phyloP scores from a whole-genome alignment of 2,888 invertebrate species.

The Spisula subtruncata region DNA sequence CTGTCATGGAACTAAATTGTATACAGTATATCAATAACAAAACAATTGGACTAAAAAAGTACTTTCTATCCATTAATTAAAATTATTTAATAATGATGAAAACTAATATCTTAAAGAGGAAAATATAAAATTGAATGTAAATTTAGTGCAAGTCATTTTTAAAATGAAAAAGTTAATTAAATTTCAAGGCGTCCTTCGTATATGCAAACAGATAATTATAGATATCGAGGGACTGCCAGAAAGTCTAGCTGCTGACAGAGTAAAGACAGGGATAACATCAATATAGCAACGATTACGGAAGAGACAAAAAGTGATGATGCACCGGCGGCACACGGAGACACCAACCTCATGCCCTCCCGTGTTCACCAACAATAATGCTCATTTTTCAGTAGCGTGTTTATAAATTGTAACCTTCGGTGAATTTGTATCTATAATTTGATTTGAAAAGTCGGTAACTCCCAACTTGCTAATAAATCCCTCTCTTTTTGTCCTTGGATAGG shows the following conservation, averaged over 20 bases:
- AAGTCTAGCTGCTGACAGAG: background rate
- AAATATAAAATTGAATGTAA: background rate
- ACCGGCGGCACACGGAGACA: background rate
- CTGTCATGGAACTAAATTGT: background rate
- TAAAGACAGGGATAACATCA: background rate
- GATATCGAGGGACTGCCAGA: background rate
- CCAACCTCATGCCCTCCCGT: background rate
- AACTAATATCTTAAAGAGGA: background rate
- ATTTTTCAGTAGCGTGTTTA: conserved; percentile 1
- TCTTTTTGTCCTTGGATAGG: background rate
- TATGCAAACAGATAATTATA: background rate
- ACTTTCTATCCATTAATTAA: no score
- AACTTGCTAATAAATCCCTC: conserved; percentile 9
- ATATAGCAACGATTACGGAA: background rate
- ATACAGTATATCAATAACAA: background rate
- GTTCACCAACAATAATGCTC: conserved; percentile 10
- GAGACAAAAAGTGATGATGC: conserved; percentile 5
- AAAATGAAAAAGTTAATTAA: background rate
- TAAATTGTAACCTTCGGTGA: background rate
- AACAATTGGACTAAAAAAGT: no score
- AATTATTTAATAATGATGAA: no score
- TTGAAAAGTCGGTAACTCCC: conserved; percentile 4
- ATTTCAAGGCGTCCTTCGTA: background rate
- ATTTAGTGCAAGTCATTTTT: background rate
- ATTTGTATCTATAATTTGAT: conserved; percentile 26